Conservation (phyloP, 2,888 invertebrate species). For the Limnephilus auricula region DNA sequence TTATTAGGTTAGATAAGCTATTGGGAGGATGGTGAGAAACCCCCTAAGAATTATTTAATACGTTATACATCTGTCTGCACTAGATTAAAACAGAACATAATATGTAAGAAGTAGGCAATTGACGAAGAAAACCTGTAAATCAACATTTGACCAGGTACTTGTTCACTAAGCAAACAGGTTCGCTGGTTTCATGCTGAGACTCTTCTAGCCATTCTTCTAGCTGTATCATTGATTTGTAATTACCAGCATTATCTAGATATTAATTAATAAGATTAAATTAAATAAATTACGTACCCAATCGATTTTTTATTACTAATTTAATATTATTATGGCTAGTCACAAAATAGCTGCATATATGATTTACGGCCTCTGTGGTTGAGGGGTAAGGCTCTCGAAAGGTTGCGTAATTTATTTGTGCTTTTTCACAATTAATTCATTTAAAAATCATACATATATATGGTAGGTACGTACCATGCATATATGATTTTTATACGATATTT, state of each 20-base stretch:
- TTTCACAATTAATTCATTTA: too few species aligned
- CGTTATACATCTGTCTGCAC: neutral
- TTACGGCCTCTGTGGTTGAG: too few species aligned
- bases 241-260: neutral
- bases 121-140: slow-evolving; percentile 23
- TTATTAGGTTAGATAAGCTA: too few species aligned
- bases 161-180: neutral
- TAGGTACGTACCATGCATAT: too few species aligned
- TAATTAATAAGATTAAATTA: neutral
- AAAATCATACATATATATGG: too few species aligned
- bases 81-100: neutral
- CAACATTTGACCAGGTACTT: neutral
- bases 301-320: neutral
- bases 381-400: too few species aligned
- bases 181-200: neutral
- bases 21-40: too few species aligned
- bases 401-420: too few species aligned
- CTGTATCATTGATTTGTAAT: neutral
- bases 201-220: neutral
- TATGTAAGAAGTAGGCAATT: neutral
- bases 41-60: neutral
- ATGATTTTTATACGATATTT: too few species aligned
- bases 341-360: neutral
- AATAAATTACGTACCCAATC: neutral
- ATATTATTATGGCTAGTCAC: neutral